Evolutionary conservation across 2,797 vertebrate genomes (phyloP), one percentile per base, ranked within the genome.

Genomic region (Clamator glandarius): DNA sequence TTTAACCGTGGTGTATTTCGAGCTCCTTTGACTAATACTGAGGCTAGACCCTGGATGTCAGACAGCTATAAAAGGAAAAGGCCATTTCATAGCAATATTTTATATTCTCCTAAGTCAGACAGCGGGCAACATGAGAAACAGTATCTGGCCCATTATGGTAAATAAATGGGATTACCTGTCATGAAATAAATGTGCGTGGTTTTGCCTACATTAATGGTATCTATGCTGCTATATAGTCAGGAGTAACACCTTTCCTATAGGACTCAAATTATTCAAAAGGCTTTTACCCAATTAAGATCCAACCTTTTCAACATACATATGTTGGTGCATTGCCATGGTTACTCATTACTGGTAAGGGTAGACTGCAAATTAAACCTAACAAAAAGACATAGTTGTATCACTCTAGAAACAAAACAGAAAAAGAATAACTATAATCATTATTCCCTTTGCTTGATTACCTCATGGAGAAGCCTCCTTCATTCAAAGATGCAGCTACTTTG

Each of bases 1-100:
- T 76, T 82, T 96, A 96, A 92, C 62, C 95, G 89, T 44, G 80
- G 63, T 76, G 41, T n/a, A 86, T 93, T 93, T 94, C 84, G 36
- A 74, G 50, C 51, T 92, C 33, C 74, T 61, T 78, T 80, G 55
- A 79, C 67, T 87, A 76, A 92, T 15, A 73, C 33, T 19, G 52
- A 88, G 44, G 59, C 66, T 42, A 87, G 84, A 90, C 24, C 19
- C 52, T 69, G 21, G 25, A 42, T 64, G 51, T 39, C 67, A 86
- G 55, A 26, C 41, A 94, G 58, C 50, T 84, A 11, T 35, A 42
- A 90, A 90, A 85, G 58, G 28, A 84, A 94, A 90, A 87, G 62
- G 51, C 52, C 44, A 87, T 88, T 89, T 86, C 66, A 77, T 48
- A 79, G 35, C 46, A 86, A 54, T 70, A 57, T 23, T 91, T 84